phyloP scores from a whole-genome alignment of 1,140 invertebrate genomes.

The Scylla paramamosain region DNA sequence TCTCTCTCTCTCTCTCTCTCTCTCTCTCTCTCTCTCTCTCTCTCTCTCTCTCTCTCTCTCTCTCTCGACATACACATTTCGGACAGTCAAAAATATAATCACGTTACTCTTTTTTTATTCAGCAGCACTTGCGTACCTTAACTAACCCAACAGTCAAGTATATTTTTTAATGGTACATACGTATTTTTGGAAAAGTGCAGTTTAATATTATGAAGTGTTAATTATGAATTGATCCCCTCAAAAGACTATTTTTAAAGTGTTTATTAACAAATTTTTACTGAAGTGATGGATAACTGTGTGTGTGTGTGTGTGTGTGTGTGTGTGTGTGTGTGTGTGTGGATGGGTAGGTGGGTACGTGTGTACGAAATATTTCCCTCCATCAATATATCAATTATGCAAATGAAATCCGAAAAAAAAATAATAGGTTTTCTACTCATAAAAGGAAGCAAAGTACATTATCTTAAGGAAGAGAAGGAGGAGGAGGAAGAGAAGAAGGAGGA shows the following conservation, averaged over 20 bases:
- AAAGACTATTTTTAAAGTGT: no score
- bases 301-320: conserved; percentile 4
- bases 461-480: not conserved
- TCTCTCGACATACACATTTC: not conserved
- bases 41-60: not conserved
- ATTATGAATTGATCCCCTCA: not conserved
- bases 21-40: not conserved
- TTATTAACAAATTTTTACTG: no score
- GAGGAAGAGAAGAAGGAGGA: not conserved
- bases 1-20: not conserved
- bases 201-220: not conserved
- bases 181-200: not conserved
- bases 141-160: not conserved
- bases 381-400: not conserved
- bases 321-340: not conserved
- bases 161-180: no score
- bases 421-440: not conserved
- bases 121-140: not conserved
- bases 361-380: no score
- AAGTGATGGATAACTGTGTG: not conserved
- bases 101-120: not conserved
- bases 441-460: not conserved
- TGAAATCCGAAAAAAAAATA: not conserved
- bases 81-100: not conserved
- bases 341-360: not conserved